Conservation (phyloP, 2,797 vertebrate species). For the Pampus argenteus region DNA sequence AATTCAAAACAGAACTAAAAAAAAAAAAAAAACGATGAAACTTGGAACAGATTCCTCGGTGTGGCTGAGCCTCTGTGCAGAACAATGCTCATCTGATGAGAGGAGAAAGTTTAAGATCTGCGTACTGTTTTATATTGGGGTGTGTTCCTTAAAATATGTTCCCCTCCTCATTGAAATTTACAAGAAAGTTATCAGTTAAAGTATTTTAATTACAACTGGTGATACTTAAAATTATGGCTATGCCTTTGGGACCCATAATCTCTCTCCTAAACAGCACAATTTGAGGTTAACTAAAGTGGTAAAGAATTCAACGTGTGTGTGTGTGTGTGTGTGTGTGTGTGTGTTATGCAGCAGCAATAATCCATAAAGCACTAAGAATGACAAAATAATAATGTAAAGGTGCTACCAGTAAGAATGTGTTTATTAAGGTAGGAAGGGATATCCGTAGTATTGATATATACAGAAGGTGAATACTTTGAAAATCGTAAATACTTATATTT, state of each 20-base stretch:
- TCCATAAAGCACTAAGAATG: not conserved
- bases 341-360: not conserved
- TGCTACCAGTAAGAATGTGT: not conserved
- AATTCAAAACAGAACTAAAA: slow-evolving; percentile 76
- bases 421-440: not conserved
- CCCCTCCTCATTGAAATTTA: slow-evolving; percentile 21
- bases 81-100: slow-evolving; percentile 46
- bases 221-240: slow-evolving; percentile 31
- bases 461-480: not conserved
- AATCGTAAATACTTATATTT: not conserved
- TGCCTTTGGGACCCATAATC: slow-evolving; percentile 8
- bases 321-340: not conserved
- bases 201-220: slow-evolving; percentile 52
- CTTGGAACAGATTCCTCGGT: slow-evolving; percentile 41
- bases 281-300: slow-evolving; percentile 20
- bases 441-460: not conserved
- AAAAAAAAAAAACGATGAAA: slow-evolving; percentile 75
- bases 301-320: not conserved
- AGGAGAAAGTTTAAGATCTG: slow-evolving; percentile 27
- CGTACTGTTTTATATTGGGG: slow-evolving; percentile 21
- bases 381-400: not conserved
- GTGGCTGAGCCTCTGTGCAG: slow-evolving; percentile 30
- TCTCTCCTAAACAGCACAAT: slow-evolving; percentile 8
- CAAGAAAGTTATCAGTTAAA: slow-evolving; percentile 41
- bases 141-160: slow-evolving; percentile 35